Conservation (phyloP, 2,888 invertebrate genomes). For the Petrolisthes cinctipes region DNA sequence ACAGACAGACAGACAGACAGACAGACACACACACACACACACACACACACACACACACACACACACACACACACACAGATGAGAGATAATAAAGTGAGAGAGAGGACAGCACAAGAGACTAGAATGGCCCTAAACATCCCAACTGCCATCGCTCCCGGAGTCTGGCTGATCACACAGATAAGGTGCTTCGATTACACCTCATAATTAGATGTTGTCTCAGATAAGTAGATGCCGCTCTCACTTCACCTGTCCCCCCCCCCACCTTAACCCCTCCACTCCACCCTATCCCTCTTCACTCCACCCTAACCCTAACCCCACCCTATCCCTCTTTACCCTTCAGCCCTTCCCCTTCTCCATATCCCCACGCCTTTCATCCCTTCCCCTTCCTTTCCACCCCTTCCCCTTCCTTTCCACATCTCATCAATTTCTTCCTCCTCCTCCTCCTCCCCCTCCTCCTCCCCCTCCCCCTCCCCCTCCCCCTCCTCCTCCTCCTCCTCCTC, state of each 20-base stretch:
- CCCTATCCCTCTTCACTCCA: background rate
- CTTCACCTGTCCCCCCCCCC: background rate
- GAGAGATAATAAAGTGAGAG: background rate
- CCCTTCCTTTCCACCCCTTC: background rate
- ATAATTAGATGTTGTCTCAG: conserved; percentile 53
- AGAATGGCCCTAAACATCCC: background rate
- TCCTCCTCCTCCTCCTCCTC: background rate
- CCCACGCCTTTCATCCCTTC: background rate
- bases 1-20: background rate
- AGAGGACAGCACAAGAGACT: background rate
- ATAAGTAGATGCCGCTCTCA: conserved; percentile 20
- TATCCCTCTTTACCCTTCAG: background rate
- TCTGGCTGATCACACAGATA: conserved; percentile 33
- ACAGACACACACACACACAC: background rate
- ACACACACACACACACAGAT: background rate
- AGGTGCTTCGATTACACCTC: conserved; percentile 38
- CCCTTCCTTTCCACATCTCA: background rate
- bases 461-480: background rate
- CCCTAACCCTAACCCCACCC: background rate
- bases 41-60: background rate
- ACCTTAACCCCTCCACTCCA: background rate
- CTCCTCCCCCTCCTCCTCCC: background rate
- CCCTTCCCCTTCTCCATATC: background rate
- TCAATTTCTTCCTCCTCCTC: background rate
- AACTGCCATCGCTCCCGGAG: background rate